Evolutionary conservation across 2,113 vertebrate genomes (phyloP).

Genomic region (Xyliphius kryptos): DNA sequence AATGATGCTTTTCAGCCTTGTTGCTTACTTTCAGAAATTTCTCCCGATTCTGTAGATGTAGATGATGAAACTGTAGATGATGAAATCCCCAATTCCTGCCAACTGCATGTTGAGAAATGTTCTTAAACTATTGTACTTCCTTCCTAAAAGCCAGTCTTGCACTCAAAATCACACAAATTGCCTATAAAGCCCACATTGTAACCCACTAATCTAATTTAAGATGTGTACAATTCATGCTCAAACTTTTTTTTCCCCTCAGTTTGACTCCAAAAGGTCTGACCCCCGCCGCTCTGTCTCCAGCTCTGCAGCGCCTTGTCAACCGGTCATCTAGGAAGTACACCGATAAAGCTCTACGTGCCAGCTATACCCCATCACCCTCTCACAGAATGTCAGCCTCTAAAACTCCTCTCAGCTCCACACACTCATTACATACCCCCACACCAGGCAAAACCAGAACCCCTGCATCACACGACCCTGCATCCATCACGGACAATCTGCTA

Average conservation of each 20-base stretch:
- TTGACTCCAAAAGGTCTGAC: conserved; percentile 90
- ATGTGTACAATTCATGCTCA: no score
- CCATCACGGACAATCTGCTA: conserved; percentile 91
- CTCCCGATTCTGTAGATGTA: no score
- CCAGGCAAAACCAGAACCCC: conserved; percentile 73
- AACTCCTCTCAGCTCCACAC: conserved; percentile 70
- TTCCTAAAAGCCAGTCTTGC: no score
- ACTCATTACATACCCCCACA: conserved; percentile 69
- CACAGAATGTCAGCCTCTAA: conserved; percentile 72
- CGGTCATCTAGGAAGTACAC: conserved; percentile 93
- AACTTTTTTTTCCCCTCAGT: conserved; percentile 70
- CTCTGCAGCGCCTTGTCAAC: conserved; percentile 87
- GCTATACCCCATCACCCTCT: conserved; percentile 92
- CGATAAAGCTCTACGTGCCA: conserved; percentile 89
- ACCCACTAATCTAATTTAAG: no score
- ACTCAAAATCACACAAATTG: no score
- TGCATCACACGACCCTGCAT: conserved; percentile 77
- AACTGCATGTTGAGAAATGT: no score
- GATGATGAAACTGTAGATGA: no score
- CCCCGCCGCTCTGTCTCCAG: conserved; percentile 85
- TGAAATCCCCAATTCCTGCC: no score
- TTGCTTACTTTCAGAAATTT: no score
- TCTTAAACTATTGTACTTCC: no score
- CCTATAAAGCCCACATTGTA: no score
- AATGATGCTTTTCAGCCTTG: no score